Evolutionary conservation across 1,140 invertebrate species (phyloP), one percentile per base, ranked within the genome.

Genomic region (Atopsyche davidsoni): DNA sequence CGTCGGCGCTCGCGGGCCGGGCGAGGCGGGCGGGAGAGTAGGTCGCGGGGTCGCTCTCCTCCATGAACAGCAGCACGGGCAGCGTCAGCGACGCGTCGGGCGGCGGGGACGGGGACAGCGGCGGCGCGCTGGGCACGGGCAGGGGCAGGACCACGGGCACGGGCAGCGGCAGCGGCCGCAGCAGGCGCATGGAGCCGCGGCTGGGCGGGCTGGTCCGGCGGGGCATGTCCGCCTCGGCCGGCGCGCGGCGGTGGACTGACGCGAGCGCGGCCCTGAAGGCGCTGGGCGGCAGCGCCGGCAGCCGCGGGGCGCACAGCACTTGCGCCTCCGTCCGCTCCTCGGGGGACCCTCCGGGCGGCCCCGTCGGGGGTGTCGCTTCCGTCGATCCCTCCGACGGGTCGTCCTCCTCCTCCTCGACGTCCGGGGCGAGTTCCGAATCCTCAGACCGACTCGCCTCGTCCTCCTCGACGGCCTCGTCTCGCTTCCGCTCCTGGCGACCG

Each of bases 251-350:
- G 10, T 21, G 7, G 4, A 11, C 16, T 41, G 14, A 36, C 7
- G n/a, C 14, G 19, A 7, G 7, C n/a, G 25, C 25, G 25, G 25
- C n/a, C 7, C 25, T n/a, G n/a, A n/a, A n/a, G n/a, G n/a, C n/a
- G n/a, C n/a, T 60, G 60, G 53, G 68, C 66, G 51, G 67, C 66
- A 23, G 69, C 60, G 47, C 67, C 66, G 32, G 66, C 65, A n/a
- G n/a, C n/a, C n/a, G n/a, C n/a, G n/a, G n/a, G 34, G 39, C 46
- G 46, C 36, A 40, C 46, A 48, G 39, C 36, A 48, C 46, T 48
- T 35, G 13, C 36, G 11, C 17, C 6, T 25, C 16, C 22, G 21
- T 36, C 19, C 22, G 47, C 14, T 10, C 24, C 24, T 24, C 36
- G n/a, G n/a, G n/a, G n/a, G n/a, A n/a, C n/a, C n/a, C n/a, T n/a